These are phyloP conservation scores for Cladorhizidae sp. DNA, from an alignment of 37 sponge, comb jelly and placozoan species.

Conservation along the genomic window DNA sequence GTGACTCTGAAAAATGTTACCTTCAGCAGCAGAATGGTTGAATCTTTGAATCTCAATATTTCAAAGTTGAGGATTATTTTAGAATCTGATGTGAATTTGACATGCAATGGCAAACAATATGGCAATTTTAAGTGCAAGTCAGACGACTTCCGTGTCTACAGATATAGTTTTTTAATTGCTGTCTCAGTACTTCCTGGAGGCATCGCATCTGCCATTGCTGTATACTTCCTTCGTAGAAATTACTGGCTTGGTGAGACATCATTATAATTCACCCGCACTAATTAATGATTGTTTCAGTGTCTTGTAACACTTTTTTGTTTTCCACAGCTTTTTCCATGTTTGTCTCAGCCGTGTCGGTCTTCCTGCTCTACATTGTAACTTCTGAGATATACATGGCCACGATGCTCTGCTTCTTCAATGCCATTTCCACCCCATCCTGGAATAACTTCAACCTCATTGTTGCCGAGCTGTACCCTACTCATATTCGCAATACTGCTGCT, in stretches of 20 bases:
- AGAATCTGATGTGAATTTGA: too few relatives aligned
- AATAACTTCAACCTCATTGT: slow-evolving; percentile 47
- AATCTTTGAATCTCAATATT: background rate
- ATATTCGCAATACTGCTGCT: slow-evolving; percentile 55
- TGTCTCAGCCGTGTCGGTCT: slow-evolving; percentile 38
- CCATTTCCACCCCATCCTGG: slow-evolving; percentile 72
- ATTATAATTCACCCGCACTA: background rate
- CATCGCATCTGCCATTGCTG: slow-evolving; percentile 53
- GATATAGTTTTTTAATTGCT: slow-evolving; percentile 46
- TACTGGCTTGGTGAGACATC: slow-evolving; percentile 75
- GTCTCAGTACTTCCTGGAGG: slow-evolving; percentile 58
- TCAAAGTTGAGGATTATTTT: background rate
- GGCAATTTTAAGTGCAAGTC: too few relatives aligned
- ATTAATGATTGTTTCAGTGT: too few relatives aligned
- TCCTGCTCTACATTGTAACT: slow-evolving; percentile 55
- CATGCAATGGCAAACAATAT: too few relatives aligned
- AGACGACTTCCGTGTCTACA: slow-evolving; percentile 20
- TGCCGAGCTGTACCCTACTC: slow-evolving; percentile 75
- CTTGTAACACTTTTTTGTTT: background rate
- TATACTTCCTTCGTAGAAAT: slow-evolving; percentile 61
- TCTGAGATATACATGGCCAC: slow-evolving; percentile 43
- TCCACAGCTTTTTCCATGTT: slow-evolving; percentile 41
- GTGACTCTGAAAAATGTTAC: background rate
- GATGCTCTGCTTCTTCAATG: slow-evolving; percentile 59
- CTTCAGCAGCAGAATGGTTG: background rate